Base-by-base conservation (phyloP, 2,113 vertebrate genomes). In the Hippocampus barbouri region DNA sequence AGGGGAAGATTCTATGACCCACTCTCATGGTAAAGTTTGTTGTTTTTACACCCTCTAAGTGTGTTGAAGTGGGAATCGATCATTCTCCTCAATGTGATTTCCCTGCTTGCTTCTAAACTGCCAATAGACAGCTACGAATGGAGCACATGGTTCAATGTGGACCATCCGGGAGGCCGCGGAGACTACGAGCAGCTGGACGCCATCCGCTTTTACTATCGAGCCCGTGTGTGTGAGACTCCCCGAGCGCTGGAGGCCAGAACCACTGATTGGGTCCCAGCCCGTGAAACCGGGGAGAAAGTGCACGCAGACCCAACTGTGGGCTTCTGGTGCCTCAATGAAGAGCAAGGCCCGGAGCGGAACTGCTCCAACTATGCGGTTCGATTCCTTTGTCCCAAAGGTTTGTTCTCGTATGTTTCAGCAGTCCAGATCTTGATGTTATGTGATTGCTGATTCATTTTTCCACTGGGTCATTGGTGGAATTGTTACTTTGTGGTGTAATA, bases 71-170 rank as follows among this genome's bases (percentile, higher is more conserved):
- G n/a, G 27, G 57, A 69, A 30, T 43, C 34, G 5, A 41, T 66
- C 38, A n/a, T 8, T 65, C 12, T 8, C 40, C 7, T 53, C 30
- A 54, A 15, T n/a, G 16, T 23, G 40, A n/a, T 70, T 74, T 41
- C 56, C 6, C 20, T 40, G 34, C 20, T 69, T 30, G 75, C 8
- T 18, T 54, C 73, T 6, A 16, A 21, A 49, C 5, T 62, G 2
- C 25, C 11, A 71, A 51, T 16, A 96, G 95, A 87, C 68, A 80
- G 90, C n/a, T 88, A 87, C 1, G 91, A 94, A 59, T 96, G 95
- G 95, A 95, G 94, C 10, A 90, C 93, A 0, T 97, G 96, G 96
- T 96, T 97, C 80, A 96, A 96, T 67, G 91, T 95, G 0, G 94
- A 96, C 73, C 95, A 96, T 76, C 95, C 96, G 0, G 94, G 94